phyloP scores from a whole-genome alignment of 2,113 vertebrate genomes.

The Albula glossodonta region DNA sequence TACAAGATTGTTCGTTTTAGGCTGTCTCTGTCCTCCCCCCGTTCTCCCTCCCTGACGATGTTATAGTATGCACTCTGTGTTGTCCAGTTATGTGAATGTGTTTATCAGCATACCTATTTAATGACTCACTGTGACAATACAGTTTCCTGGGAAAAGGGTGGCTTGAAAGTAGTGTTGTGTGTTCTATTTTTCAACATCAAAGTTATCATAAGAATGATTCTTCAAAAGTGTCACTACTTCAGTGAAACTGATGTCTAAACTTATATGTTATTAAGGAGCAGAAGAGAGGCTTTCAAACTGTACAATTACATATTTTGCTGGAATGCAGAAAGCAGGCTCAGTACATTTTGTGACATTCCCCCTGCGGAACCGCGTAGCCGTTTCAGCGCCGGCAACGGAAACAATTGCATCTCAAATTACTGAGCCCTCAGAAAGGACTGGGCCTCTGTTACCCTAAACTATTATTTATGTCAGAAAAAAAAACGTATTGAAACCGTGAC shows the following conservation, averaged over 20 bases:
- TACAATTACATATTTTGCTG: background rate
- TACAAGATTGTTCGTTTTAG: background rate
- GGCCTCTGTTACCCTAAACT: background rate
- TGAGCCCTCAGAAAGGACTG: background rate
- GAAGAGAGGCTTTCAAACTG: background rate
- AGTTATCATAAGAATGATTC: background rate
- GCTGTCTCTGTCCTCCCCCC: background rate
- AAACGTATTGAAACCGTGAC: background rate
- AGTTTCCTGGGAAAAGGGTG: too few relatives aligned
- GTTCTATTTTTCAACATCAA: background rate
- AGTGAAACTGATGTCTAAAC: background rate
- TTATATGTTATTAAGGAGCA: background rate
- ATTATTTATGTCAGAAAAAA: background rate
- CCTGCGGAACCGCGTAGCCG: background rate
- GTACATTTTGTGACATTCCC: background rate
- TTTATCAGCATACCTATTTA: too few relatives aligned
- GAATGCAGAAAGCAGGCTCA: background rate
- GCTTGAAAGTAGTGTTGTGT: background rate
- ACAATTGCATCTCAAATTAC: background rate
- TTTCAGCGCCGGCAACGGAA: background rate
- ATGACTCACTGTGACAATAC: too few relatives aligned
- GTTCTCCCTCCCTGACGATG: too few relatives aligned
- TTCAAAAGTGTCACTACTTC: background rate
- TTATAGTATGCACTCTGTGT: background rate
- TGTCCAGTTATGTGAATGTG: background rate